Percentiles rank a stretch among this genome's conserved stretches.
phyloP scores from a whole-genome alignment of 2,888 invertebrate genomes.

The Dolomedes plantarius region DNA sequence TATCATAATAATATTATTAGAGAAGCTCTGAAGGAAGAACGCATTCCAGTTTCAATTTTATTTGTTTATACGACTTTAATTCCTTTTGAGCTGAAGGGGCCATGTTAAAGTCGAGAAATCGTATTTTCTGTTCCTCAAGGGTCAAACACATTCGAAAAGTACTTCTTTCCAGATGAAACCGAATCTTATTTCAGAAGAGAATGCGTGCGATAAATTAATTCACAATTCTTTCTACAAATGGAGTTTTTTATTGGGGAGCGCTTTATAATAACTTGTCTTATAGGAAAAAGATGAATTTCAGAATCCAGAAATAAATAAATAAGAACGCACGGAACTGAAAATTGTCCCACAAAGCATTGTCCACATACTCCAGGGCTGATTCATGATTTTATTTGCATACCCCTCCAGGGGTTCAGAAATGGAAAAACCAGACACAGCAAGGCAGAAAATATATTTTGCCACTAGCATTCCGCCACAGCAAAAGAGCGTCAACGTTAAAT shows the following conservation, averaged over 20 bases:
- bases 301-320: constrained; percentile 25
- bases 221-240: constrained; percentile 53
- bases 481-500: constrained; percentile 69
- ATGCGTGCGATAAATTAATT: constrained; percentile 45
- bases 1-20: not conserved
- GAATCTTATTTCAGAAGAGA: constrained; percentile 1
- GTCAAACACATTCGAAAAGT: constrained; percentile 7
- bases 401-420: constrained; percentile 47
- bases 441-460: constrained; percentile 31
- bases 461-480: constrained; percentile 22
- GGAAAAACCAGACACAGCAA: constrained; percentile 20
- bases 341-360: constrained; percentile 57
- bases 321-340: constrained; percentile 34
- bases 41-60: not conserved
- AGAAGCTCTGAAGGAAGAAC: not conserved
- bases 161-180: not conserved
- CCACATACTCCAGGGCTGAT: constrained; percentile 33
- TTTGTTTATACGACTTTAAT: constrained; percentile 12
- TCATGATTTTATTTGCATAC: constrained; percentile 68
- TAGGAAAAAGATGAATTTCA: constrained; percentile 26
- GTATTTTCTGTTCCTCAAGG: constrained; percentile 6
- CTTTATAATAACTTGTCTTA: constrained; percentile 34
- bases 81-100: not conserved
- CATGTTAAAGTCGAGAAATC: not conserved
- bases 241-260: constrained; percentile 29